Conservation (phyloP, 64 coral and sea anemone species). For the Pachyseris speciosa region DNA sequence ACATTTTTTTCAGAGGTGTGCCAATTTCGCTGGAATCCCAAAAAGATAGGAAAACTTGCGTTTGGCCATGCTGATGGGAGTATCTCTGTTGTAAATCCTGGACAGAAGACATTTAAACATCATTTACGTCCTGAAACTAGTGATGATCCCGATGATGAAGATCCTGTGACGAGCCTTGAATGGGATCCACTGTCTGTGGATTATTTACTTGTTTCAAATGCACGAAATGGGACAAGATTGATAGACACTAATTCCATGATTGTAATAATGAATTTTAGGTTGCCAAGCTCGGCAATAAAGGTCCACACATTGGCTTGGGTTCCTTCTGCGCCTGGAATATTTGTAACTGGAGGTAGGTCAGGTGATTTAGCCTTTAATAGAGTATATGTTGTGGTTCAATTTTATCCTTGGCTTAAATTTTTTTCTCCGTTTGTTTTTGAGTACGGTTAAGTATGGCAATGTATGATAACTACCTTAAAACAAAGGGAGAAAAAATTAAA, state of each 20-base stretch:
- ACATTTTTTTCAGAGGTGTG: slow-evolving; percentile 88
- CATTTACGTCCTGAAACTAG: slow-evolving; percentile 78
- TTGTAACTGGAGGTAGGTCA: slow-evolving; percentile 88
- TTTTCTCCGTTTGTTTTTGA: too few relatives aligned
- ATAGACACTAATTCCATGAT: slow-evolving; percentile 92
- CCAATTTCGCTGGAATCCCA: slow-evolving; percentile 95
- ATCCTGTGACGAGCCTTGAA: slow-evolving; percentile 87
- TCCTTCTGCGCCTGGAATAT: slow-evolving; percentile 92
- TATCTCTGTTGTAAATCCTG: slow-evolving; percentile 78
- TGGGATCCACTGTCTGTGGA: slow-evolving; percentile 93
- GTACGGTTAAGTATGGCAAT: too few relatives aligned
- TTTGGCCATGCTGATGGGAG: slow-evolving; percentile 97
- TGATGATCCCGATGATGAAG: slow-evolving; percentile 78
- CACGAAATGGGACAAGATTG: slow-evolving; percentile 69
- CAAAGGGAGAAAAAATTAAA: too few relatives aligned
- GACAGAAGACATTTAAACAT: slow-evolving; percentile 84
- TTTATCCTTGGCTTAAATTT: too few relatives aligned
- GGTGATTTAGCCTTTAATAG: too few relatives aligned
- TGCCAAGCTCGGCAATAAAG: slow-evolving; percentile 81
- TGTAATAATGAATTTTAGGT: slow-evolving; percentile 94
- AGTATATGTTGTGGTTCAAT: too few relatives aligned
- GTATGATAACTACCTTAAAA: too few relatives aligned
- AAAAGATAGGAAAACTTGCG: slow-evolving; percentile 82
- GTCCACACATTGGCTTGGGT: slow-evolving; percentile 90
- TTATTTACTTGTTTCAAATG: slow-evolving; percentile 93